Evolutionary conservation across 2,888 invertebrate species (phyloP).

Genomic region (Drosophila picticornis): DNA sequence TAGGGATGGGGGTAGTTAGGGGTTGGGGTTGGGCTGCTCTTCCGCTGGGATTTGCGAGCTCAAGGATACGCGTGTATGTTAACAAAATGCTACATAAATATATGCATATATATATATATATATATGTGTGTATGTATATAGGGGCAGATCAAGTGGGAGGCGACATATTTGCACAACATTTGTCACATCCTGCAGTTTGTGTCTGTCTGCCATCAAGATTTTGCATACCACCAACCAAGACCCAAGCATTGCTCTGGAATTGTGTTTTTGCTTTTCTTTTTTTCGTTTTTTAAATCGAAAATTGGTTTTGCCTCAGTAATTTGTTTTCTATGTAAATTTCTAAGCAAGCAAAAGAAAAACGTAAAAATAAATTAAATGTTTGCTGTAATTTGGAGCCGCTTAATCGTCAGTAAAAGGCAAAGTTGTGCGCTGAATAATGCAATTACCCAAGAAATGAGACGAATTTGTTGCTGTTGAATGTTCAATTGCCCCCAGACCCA

Average conservation of each 20-base stretch:
- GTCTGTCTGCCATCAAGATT: conserved; percentile 53
- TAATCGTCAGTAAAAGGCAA: conserved; percentile 23
- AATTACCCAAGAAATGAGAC: conserved; percentile 56
- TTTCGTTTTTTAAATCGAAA: conserved; percentile 63
- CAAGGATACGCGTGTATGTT: conserved; percentile 42
- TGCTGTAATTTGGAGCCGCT: conserved; percentile 28
- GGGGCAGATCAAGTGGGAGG: conserved; percentile 33
- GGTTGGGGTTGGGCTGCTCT: not conserved
- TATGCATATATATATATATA: conserved; percentile 27
- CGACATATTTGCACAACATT: conserved; percentile 72
- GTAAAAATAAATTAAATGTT: conserved; percentile 16
- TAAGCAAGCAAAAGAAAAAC: conserved; percentile 5
- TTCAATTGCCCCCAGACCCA: conserved; percentile 44
- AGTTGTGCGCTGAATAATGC: conserved; percentile 47
- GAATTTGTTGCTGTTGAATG: conserved; percentile 32
- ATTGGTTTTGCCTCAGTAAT: conserved; percentile 70
- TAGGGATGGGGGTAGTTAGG: conserved; percentile 12
- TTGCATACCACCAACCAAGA: conserved; percentile 17
- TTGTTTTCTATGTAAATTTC: conserved; percentile 70
- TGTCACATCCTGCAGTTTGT: conserved; percentile 63
- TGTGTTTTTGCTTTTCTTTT: conserved; percentile 18
- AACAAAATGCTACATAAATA: conserved; percentile 2
- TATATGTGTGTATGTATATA: conserved; percentile 30
- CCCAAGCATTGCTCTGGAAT: not conserved
- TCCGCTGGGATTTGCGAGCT: conserved; percentile 52